A percentile compares a stretch with the other conserved stretches of the same genome.
Evolutionary conservation across 2,888 invertebrate species (phyloP).

Genomic region (Cyaniris semiargus): DNA sequence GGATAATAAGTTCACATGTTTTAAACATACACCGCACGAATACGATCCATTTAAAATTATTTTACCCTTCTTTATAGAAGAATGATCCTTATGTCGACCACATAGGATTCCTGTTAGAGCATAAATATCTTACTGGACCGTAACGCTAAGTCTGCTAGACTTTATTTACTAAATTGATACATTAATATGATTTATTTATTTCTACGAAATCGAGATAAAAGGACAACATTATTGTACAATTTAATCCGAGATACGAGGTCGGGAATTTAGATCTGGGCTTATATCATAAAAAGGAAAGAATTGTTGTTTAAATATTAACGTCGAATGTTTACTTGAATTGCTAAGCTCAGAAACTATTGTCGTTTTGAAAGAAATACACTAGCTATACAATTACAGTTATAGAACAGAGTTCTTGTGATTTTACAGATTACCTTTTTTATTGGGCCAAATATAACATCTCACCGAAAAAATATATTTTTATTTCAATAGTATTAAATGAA

Average conservation of each 20-base stretch:
- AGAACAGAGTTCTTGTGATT: too few relatives aligned
- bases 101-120: neutral
- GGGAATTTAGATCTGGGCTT: too few relatives aligned
- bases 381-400: too few relatives aligned
- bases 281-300: too few relatives aligned
- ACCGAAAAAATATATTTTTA: too few relatives aligned
- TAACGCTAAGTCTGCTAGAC: neutral
- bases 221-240: neutral
- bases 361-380: too few relatives aligned
- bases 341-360: too few relatives aligned
- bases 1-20: neutral
- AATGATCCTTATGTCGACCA: neutral
- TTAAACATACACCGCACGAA: neutral
- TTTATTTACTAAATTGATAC: slow-evolving; percentile 6
- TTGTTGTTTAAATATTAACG: too few relatives aligned
- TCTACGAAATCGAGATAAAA: neutral
- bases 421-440: too few relatives aligned
- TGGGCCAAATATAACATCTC: too few relatives aligned
- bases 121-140: neutral
- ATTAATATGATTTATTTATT: neutral
- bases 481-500: too few relatives aligned
- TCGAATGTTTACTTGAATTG: too few relatives aligned
- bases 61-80: neutral
- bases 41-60: neutral
- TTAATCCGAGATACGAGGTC: neutral